These are phyloP conservation scores for Catostomus latipinnis DNA, from an alignment of 2,797 vertebrate genomes.

Conservation along the genomic window DNA sequence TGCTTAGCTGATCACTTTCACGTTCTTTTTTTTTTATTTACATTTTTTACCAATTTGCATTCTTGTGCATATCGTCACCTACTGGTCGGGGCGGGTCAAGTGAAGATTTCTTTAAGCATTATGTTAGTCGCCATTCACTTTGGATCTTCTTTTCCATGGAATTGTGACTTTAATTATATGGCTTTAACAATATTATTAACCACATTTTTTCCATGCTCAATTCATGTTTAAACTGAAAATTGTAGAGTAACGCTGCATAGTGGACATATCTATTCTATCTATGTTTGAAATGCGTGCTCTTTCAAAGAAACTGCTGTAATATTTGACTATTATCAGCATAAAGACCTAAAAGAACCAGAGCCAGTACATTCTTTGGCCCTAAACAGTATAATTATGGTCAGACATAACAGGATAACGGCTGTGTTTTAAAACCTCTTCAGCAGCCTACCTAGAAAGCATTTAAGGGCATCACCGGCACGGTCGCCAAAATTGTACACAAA, in stretches of 20 bases:
- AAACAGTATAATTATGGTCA: conserved; percentile 1
- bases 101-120: no score
- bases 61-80: no score
- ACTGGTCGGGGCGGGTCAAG: no score
- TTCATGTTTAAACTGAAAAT: neutral
- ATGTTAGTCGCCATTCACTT: no score
- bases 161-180: neutral
- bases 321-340: neutral
- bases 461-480: no score
- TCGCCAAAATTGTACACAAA: neutral
- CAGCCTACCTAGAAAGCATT: neutral
- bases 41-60: no score
- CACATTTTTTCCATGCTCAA: neutral
- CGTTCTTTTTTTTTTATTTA: no score
- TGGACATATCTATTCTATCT: neutral
- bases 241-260: neutral
- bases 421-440: neutral
- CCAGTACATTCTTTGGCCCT: conserved; percentile 1
- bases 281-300: neutral
- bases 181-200: neutral
- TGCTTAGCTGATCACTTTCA: no score
- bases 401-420: neutral
- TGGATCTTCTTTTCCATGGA: neutral
- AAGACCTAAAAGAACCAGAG: neutral
- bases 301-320: neutral